phyloP scores from a whole-genome alignment of 2,797 vertebrate species.

The Gephyroberyx darwinii region DNA sequence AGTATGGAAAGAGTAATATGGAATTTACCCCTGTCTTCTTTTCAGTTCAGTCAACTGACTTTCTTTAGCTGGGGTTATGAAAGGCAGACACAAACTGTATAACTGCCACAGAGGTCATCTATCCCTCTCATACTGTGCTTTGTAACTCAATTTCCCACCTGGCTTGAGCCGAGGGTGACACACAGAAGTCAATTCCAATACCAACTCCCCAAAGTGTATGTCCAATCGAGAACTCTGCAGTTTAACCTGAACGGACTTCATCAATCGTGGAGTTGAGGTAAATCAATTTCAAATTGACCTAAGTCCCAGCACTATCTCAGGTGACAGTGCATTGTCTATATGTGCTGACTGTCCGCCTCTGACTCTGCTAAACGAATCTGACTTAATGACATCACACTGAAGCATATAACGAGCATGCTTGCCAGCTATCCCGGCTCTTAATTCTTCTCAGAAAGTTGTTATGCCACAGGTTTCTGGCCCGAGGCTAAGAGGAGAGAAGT shows the following conservation, averaged over 20 bases:
- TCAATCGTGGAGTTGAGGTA: constrained; percentile 78
- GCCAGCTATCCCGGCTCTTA: constrained; percentile 38
- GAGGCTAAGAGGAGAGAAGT: constrained; percentile 53
- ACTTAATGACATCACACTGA: constrained; percentile 67
- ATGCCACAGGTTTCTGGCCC: constrained; percentile 65
- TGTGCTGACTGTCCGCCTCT: constrained; percentile 62
- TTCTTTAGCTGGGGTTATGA: constrained; percentile 57
- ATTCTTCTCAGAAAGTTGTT: constrained; percentile 33
- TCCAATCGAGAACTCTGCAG: constrained; percentile 76
- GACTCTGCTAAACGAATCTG: constrained; percentile 72
- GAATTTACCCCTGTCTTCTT: constrained; percentile 54
- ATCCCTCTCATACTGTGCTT: constrained; percentile 58
- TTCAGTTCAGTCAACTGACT: constrained; percentile 61
- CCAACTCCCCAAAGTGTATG: constrained; percentile 70
- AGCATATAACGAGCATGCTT: constrained; percentile 50
- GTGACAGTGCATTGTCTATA: constrained; percentile 76
- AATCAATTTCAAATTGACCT: constrained; percentile 82
- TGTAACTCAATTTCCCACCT: constrained; percentile 80
- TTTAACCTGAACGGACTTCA: constrained; percentile 82
- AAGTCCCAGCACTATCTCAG: constrained; percentile 68
- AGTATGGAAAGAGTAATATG: constrained; percentile 51
- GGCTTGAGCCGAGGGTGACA: constrained; percentile 74
- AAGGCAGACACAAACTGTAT: constrained; percentile 57
- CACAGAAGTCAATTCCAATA: constrained; percentile 77
- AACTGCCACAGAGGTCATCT: constrained; percentile 69